A percentile compares a stretch with the other conserved stretches of the same genome.
These are phyloP conservation scores for Mola mola DNA, from an alignment of 2,113 vertebrate genomes.

Conservation along the genomic window DNA sequence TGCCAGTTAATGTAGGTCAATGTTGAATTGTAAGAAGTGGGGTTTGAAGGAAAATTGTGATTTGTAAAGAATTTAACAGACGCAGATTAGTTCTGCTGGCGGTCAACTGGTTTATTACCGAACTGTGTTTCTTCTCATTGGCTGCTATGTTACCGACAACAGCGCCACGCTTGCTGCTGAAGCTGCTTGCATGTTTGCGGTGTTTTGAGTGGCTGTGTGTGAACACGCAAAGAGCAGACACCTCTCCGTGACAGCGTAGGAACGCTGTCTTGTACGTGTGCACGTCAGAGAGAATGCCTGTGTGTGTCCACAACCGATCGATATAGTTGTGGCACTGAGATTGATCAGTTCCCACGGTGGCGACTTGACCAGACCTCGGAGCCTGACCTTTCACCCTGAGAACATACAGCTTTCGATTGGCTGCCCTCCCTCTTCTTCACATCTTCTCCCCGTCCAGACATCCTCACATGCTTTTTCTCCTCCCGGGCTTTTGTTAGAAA, in stretches of 20 bases:
- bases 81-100: too few species aligned
- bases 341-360: constrained; percentile 90
- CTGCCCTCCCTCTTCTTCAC: constrained; percentile 61
- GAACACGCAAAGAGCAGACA: constrained; percentile 21
- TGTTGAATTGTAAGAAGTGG: too few species aligned
- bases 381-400: constrained; percentile 86
- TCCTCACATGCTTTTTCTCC: constrained; percentile 45
- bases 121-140: too few species aligned
- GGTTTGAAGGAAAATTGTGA: too few species aligned
- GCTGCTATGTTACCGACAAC: too few species aligned
- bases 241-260: constrained; percentile 16
- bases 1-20: too few species aligned
- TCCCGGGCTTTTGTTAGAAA: constrained; percentile 20
- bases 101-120: too few species aligned
- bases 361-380: constrained; percentile 87
- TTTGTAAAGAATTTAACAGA: too few species aligned
- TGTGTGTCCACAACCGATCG: constrained; percentile 81
- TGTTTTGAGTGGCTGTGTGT: too few species aligned
- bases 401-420: constrained; percentile 80
- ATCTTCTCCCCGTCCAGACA: constrained; percentile 33
- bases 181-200: too few species aligned
- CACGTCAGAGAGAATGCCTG: constrained; percentile 31
- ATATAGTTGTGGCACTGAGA: constrained; percentile 88
- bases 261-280: constrained; percentile 30
- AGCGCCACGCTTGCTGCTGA: too few species aligned